Evolutionary conservation across 2,113 vertebrate species (phyloP).

Genomic region (cat (Felis catus)): F.catus_Fca126_mat1.0 CM031428.1:10947501-10948000

Average conservation of each 20-base stretch:
- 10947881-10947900: constrained; percentile 1
- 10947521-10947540: not conserved
- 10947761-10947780: not conserved
- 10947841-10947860: constrained; percentile 9
- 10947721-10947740: not conserved
- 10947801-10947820: not conserved
- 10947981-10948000: not conserved
- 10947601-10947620: not conserved
- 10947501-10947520: not conserved
- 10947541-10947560: not conserved
- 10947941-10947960: not conserved
- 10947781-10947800: not conserved
- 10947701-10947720: no score
- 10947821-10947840: not conserved
- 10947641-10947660: not conserved
- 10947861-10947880: constrained; percentile 47
- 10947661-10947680: not conserved
- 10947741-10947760: not conserved
- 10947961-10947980: not conserved
- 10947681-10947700: not conserved
- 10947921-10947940: not conserved
- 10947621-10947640: not conserved
- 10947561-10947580: no score
- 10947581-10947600: not conserved
- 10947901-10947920: not conserved